Percentiles rank a stretch among this genome's conserved stretches.
These are phyloP conservation scores for Nycticebus coucang DNA, from an alignment of 2,113 vertebrate genomes.

Conservation along the genomic window DNA sequence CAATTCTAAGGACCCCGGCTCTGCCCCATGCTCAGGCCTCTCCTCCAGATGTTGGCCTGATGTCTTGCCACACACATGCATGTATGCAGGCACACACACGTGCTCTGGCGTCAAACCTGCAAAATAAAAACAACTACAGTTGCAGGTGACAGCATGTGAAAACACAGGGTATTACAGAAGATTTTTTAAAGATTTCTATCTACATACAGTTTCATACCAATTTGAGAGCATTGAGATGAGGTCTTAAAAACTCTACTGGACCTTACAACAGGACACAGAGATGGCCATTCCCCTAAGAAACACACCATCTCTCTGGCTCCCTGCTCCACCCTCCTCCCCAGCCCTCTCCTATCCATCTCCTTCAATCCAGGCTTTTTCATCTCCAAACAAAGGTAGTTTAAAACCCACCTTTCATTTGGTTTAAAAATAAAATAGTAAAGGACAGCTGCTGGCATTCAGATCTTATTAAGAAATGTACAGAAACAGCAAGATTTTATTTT, in stretches of 20 bases:
- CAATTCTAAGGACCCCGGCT: not conserved
- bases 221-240: not conserved
- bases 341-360: not conserved
- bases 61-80: not conserved
- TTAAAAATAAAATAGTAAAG: not conserved
- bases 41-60: not conserved
- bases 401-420: not conserved
- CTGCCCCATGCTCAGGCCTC: not conserved
- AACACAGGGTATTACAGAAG: not conserved
- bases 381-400: not conserved
- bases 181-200: not conserved
- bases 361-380: not conserved
- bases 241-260: not conserved
- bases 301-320: not conserved
- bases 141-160: not conserved
- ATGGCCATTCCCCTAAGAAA: not conserved
- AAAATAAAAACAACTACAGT: not conserved
- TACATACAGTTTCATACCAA: not conserved
- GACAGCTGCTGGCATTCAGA: not conserved
- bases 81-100: not conserved
- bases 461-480: not conserved
- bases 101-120: not conserved
- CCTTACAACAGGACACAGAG: not conserved
- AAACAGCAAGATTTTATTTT: not conserved
- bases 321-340: accelerated